phyloP scores from a whole-genome alignment of 1,140 invertebrate genomes.

The Wiebesia pumilae region DNA sequence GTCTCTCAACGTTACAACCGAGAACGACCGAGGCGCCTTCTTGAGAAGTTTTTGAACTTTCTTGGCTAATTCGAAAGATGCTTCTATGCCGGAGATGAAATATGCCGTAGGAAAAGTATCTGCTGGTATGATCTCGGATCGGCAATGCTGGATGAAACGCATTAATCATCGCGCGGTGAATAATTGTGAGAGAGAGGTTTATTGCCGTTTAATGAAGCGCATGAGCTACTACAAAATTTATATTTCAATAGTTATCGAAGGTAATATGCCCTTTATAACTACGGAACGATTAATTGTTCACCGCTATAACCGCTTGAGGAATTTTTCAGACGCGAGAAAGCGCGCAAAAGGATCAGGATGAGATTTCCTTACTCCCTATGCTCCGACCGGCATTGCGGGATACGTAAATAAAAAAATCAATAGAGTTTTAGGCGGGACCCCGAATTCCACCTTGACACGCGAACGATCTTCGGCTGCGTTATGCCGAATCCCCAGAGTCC shows the following conservation, averaged over 20 bases:
- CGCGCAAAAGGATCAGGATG: neutral
- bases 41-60: neutral
- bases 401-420: no score
- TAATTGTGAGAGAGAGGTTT: neutral
- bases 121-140: neutral
- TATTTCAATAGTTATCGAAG: neutral
- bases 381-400: no score
- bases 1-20: neutral
- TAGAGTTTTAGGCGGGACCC: neutral
- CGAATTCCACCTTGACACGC: neutral
- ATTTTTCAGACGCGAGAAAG: neutral
- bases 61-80: neutral
- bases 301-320: neutral
- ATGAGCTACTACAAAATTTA: constrained; percentile 8
- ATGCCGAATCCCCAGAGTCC: no score
- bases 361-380: no score
- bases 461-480: neutral
- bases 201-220: neutral
- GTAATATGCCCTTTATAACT: neutral
- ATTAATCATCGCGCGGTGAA: neutral
- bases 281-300: neutral
- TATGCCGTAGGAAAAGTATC: neutral
- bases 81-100: neutral
- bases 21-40: neutral
- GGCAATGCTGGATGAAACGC: neutral